Evolutionary conservation across 2,888 invertebrate genomes (phyloP), one percentile per base, ranked within the genome.

Genomic region (Cerastoderma edule): DNA sequence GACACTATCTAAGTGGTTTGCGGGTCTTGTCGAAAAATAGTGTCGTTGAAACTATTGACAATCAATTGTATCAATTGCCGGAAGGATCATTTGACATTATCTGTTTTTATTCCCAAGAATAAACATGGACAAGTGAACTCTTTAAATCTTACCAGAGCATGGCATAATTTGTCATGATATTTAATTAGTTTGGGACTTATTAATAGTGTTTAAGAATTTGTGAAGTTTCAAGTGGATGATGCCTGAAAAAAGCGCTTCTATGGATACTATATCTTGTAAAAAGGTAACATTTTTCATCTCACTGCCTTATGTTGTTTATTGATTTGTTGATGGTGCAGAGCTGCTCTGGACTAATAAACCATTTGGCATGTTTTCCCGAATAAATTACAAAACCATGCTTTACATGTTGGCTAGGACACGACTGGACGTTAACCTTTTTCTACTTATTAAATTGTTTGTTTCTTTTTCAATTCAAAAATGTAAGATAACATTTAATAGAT

Each of bases 201-300:
- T 46, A n/a, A n/a, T n/a, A 46, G 46, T 16, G 46, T 19, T 46
- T 46, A 19, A 5, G n/a, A n/a, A 46, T 46, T 46, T 46, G n/a
- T 46, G 46, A 46, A 46, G 46, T 46, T 16, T n/a, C 39, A 53
- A 53, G 22, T 60, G 60, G 60, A 60, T 60, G 68, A 78, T 78
- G 78, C 78, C 78, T 46, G 78, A 78, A 60, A 78, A 72, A 68
- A 54, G 56, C 22, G 27, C 72, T 72, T 72, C 78, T 28, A 78
- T 78, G 78, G 78, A 78, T 67, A 64, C 78, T 24, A 78, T 78
- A 39, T 70, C 78, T 32, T 78, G 78, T 54, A 78, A 78, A 68
- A 78, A 78, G 78, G 78, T 78, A 77, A 66, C 53, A 22, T 63
- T 63, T 63, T 63, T 22, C n/a, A 10, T 19, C 10, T 57, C 32